Conservation (phyloP, 2,113 vertebrate species). For the Bettongia penicillata region DNA sequence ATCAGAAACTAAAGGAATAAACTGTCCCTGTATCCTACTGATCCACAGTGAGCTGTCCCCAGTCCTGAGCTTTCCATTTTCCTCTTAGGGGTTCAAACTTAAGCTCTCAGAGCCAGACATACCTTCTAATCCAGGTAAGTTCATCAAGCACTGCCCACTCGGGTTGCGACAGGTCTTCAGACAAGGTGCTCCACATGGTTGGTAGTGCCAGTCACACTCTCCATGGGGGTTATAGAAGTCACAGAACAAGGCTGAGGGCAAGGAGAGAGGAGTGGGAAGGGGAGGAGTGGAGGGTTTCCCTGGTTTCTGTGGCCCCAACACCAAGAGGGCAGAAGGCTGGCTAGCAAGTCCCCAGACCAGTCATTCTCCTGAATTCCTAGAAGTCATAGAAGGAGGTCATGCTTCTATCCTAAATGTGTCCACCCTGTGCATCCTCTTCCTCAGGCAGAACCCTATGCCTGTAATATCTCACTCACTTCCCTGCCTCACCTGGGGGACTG, state of each 20-base stretch:
- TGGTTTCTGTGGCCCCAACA: background rate
- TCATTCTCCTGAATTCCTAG: background rate
- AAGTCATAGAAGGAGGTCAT: background rate
- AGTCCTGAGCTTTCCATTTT: background rate
- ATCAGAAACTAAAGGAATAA: background rate
- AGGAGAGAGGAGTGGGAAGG: background rate
- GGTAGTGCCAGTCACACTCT: slow-evolving; percentile 85
- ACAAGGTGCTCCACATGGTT: slow-evolving; percentile 83
- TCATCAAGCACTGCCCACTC: slow-evolving; percentile 80
- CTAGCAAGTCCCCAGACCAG: background rate
- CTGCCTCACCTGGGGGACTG: too few relatives aligned
- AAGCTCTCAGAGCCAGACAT: background rate
- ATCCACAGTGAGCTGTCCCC: background rate
- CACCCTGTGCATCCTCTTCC: background rate
- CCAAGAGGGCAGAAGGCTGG: background rate
- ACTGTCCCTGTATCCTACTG: background rate
- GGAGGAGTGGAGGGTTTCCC: background rate
- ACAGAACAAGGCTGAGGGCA: slow-evolving; percentile 83
- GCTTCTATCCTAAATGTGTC: background rate
- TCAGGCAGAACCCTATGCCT: background rate
- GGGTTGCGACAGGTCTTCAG: slow-evolving; percentile 85
- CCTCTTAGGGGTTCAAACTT: background rate
- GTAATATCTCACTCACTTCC: background rate
- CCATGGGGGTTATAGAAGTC: slow-evolving; percentile 83
- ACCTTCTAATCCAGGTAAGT: slow-evolving; percentile 84